A percentile compares a stretch with the other conserved stretches of the same genome.
phyloP scores from a whole-genome alignment of 2,888 invertebrate genomes.

The Chrysolina americana region DNA sequence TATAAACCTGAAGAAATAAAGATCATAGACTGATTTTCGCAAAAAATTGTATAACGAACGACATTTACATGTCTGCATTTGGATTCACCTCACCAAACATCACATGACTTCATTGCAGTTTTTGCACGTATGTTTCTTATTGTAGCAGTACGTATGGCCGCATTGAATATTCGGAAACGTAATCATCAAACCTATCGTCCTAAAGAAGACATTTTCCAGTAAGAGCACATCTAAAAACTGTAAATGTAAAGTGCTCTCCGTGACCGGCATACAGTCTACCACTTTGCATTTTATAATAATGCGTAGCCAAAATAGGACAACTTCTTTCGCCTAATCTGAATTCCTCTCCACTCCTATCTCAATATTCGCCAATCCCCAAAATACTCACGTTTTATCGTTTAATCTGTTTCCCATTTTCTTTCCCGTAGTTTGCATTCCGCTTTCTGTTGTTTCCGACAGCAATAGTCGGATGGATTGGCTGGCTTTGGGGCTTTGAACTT shows the following conservation, averaged over 20 bases:
- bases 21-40: no score
- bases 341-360: slow-evolving; percentile 63
- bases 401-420: slow-evolving; percentile 65
- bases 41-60: no score
- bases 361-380: slow-evolving; percentile 65
- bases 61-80: no score
- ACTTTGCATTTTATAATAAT: slow-evolving; percentile 65
- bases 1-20: no score
- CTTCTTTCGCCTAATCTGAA: slow-evolving; percentile 65
- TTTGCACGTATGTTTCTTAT: no score
- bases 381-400: slow-evolving; percentile 66
- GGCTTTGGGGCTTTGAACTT: slow-evolving; percentile 37
- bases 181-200: slow-evolving; percentile 3
- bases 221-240: slow-evolving; percentile 34
- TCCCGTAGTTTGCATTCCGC: slow-evolving; percentile 50
- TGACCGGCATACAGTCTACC: slow-evolving; percentile 60
- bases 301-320: slow-evolving; percentile 65
- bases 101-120: no score
- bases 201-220: slow-evolving; percentile 28
- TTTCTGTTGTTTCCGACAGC: slow-evolving; percentile 48
- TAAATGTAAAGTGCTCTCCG: slow-evolving; percentile 55
- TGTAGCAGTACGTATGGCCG: no score
- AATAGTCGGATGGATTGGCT: slow-evolving; percentile 47
- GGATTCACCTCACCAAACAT: no score
- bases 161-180: neutral